Conservation (phyloP, 2,797 vertebrate species). For the Xenentodon cancila region DNA sequence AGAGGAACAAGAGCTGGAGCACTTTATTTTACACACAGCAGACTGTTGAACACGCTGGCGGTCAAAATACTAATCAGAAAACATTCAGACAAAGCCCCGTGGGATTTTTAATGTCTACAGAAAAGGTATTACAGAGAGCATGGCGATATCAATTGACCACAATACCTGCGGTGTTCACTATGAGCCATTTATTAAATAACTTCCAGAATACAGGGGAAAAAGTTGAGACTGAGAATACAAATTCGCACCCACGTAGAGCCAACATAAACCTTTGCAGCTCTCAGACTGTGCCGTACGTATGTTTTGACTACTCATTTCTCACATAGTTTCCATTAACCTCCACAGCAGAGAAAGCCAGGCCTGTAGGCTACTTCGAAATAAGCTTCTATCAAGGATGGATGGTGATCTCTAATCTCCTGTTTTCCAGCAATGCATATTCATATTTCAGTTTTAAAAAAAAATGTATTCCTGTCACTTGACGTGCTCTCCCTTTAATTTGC, state of each 20-base stretch:
- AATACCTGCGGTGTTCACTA: slow-evolving; percentile 26
- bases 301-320: slow-evolving; percentile 31
- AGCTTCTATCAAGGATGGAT: slow-evolving; percentile 11
- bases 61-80: slow-evolving; percentile 57
- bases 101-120: slow-evolving; percentile 25
- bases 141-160: slow-evolving; percentile 31
- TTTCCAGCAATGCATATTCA: slow-evolving; percentile 24
- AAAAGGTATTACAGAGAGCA: slow-evolving; percentile 37
- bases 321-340: slow-evolving; percentile 37
- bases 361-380: slow-evolving; percentile 35
- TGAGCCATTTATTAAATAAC: slow-evolving; percentile 48
- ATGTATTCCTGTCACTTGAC: not conserved
- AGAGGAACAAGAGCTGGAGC: slow-evolving; percentile 38
- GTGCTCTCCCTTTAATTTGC: not conserved
- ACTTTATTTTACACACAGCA: slow-evolving; percentile 36
- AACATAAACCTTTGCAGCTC: slow-evolving; percentile 10
- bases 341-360: slow-evolving; percentile 18
- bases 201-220: slow-evolving; percentile 35
- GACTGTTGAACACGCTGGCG: slow-evolving; percentile 37
- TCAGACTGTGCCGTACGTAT: slow-evolving; percentile 20
- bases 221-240: slow-evolving; percentile 27
- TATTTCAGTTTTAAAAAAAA: not conserved
- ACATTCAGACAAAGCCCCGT: slow-evolving; percentile 17
- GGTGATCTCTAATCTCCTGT: slow-evolving; percentile 14
- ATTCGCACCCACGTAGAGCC: slow-evolving; percentile 20